A percentile compares a stretch with the other conserved stretches of the same genome.
Conservation (phyloP, 1,140 invertebrate genomes). For the Caerostris darwini region DNA sequence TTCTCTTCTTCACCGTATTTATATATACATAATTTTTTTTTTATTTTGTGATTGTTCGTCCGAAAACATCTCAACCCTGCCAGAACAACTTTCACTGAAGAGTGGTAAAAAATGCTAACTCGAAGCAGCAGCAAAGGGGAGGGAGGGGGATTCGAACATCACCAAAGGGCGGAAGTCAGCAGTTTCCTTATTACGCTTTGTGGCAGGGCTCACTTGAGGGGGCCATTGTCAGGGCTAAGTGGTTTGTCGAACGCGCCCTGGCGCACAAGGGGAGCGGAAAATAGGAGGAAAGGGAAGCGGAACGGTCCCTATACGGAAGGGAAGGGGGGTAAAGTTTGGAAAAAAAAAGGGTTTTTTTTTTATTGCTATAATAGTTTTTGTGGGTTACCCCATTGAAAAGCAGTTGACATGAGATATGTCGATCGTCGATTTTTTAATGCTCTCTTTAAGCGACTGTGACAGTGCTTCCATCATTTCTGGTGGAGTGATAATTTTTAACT, state of each 20-base stretch:
- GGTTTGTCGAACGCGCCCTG: constrained; percentile 67
- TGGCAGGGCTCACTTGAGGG: constrained; percentile 56
- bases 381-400: constrained; percentile 56
- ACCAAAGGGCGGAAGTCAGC: constrained; percentile 69
- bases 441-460: constrained; percentile 39
- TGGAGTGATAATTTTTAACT: background rate
- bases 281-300: constrained; percentile 47
- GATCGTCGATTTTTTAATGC: constrained; percentile 35
- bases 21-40: constrained; percentile 54
- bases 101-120: background rate
- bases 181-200: constrained; percentile 73
- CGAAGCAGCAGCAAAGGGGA: background rate
- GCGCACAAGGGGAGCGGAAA: constrained; percentile 65
- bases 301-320: constrained; percentile 66
- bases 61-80: constrained; percentile 36
- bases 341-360: background rate
- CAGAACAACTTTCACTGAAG: constrained; percentile 63
- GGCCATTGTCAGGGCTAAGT: constrained; percentile 50
- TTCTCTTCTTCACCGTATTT: constrained; percentile 69
- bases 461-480: background rate
- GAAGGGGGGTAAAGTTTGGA: constrained; percentile 50
- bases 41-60: constrained; percentile 18
- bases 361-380: constrained; percentile 58
- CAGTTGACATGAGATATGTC: constrained; percentile 55
- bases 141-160: background rate